Evolutionary conservation across 2,888 invertebrate species (phyloP), one percentile per base, ranked within the genome.

Genomic region (Timema podura): DNA sequence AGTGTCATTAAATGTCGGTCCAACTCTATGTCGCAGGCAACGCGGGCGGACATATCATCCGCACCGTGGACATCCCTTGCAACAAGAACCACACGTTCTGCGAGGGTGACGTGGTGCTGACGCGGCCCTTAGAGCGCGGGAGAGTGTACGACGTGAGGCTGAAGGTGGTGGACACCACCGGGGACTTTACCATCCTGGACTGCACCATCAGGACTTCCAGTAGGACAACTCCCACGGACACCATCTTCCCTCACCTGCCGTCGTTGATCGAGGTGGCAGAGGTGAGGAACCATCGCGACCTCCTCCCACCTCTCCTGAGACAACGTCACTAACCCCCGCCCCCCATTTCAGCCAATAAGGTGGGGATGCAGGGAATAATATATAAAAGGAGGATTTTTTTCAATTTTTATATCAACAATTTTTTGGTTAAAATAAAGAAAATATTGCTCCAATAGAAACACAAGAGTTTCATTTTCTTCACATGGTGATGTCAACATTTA

Each of bases 51-150:
- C 88, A 91, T 71, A 88, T 92, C 78, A 89, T 94, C 74, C 87
- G 89, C 76, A 86, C 94, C 74, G 91, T 93, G 79, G 88, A 90
- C 75, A 86, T 95, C 71, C 92, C 93, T 65, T 95, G 95, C 83
- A 91, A 91, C 71, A 86, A 90, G 75, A 92, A 92, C 83, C 92
- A 94, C 83, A 92, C 92, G 68, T 90, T 93, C 77, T 95, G 95
- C 82, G 93, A 94, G 81, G 94, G 94, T 70, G 94, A 95, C 81
- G 90, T 95, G 76, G 87, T 93, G 74, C 84, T 95, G 74, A 87
- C 89, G 75, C 86, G 90, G 76, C 85, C 90, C 73, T 82, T 95
- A 76, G 91, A 91, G 80, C 87, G 90, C 0, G 92, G 92, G n/a
- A 87, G 93, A 72, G 90, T 90, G 77, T 92, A 93, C 81, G 93